Evolutionary conservation across 2,797 vertebrate species (phyloP), one percentile per base, ranked within the genome.

Genomic region (Pseudomugil gertrudae): DNA sequence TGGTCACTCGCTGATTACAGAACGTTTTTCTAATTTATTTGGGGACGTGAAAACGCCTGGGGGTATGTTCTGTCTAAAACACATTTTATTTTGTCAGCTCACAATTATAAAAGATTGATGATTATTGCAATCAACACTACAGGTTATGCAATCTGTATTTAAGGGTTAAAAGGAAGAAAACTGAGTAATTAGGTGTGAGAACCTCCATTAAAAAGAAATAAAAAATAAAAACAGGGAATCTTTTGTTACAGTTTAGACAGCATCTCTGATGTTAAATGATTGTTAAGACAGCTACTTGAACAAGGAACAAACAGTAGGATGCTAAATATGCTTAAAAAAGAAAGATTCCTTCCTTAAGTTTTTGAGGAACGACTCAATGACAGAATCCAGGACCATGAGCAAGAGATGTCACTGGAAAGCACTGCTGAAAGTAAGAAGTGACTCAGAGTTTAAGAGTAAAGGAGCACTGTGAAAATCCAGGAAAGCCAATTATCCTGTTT

Each of bases 401-500:
- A 84, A 84, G 74, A 35, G 68, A 84, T 83, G 81, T 79, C 69
- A 54, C 65, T 69, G 81, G 80, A 76, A 81, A 79, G 79, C 75
- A 76, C 70, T 61, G 80, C 66, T 81, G 45, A 72, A 65, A 82
- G 72, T 76, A 57, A 84, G 69, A 85, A 69, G 78, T 86, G 89
- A 91, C 79, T 89, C 78, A 47, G 62, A 83, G 74, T 57, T 62
- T 65, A 45, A 65, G 32, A 58, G 65, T 74, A 75, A 72, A 66
- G 74, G 32, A 55, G 67, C 74, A 75, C 69, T 68, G 74, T 89
- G 54, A 75, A 72, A 70, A 71, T 78, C 72, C 85, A 84, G 86
- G 72, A 77, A 80, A 67, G 45, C 32, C 56, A 84, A 83, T 80
- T 72, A 78, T 70, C 59, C 52, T 26, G 6, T 36, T 80, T 85